Percentiles rank a stretch among this genome's conserved stretches.
These are phyloP conservation scores for Callyntrura sp. DNA, from an alignment of 2,888 invertebrate genomes.

Conservation along the genomic window DNA sequence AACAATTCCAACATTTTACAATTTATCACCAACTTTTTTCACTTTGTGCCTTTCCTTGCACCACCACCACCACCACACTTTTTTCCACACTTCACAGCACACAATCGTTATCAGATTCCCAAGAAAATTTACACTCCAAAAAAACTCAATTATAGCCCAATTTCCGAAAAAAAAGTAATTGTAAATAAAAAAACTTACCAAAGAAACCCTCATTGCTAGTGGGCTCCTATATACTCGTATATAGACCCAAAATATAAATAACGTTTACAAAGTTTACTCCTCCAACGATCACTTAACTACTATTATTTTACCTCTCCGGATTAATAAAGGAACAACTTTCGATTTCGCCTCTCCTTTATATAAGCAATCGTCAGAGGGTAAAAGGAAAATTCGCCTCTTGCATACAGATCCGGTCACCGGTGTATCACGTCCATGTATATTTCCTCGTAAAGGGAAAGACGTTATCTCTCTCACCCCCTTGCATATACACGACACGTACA, in stretches of 20 bases:
- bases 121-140: neutral
- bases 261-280: neutral
- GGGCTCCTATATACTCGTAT: slow-evolving; percentile 65
- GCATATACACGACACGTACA: neutral
- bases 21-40: slow-evolving; percentile 37
- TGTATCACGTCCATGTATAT: slow-evolving; percentile 56
- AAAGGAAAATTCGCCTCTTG: slow-evolving; percentile 50
- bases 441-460: neutral
- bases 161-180: neutral
- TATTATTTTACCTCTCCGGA: slow-evolving; percentile 71
- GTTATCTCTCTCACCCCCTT: neutral
- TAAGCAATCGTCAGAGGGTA: slow-evolving; percentile 78
- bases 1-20: slow-evolving; percentile 54
- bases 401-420: slow-evolving; percentile 45
- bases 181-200: slow-evolving; percentile 71
- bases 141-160: neutral
- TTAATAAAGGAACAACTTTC: slow-evolving; percentile 83
- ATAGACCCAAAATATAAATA: slow-evolving; percentile 54
- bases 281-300: slow-evolving; percentile 67
- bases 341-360: slow-evolving; percentile 82
- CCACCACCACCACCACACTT: slow-evolving; percentile 28
- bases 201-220: slow-evolving; percentile 72
- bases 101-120: neutral
- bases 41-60: slow-evolving; percentile 24
- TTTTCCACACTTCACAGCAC: slow-evolving; percentile 19